Evolutionary conservation across 2,888 invertebrate species (phyloP), one percentile per base, ranked within the genome.

Genomic region (Drosophila ustulata): DNA sequence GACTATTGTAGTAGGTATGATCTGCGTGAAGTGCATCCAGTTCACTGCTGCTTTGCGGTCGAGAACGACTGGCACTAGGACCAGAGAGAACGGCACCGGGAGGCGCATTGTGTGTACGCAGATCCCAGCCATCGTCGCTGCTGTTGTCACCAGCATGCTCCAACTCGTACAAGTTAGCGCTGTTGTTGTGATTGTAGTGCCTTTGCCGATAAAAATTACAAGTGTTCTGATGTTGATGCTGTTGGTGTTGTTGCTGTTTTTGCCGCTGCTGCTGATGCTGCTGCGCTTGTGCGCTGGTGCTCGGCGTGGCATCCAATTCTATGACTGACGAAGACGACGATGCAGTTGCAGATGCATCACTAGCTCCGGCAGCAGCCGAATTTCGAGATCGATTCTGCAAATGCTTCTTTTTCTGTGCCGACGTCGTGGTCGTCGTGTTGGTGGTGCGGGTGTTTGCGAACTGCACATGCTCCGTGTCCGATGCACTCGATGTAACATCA

Each of bases 341-440:
- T 1, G 70, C 6, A 3, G 75, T 37, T 37, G 37, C 6, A 3
- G 75, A 39, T 5, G 55, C 69, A 32, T 70, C 71, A 25, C 47
- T 62, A 9, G 53, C 4, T 28, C 43, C 49, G 30, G 32, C n/a
- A 11, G 47, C 28, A 30, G 56, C 26, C 32, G 73, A 30, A 30
- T 30, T 63, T 6, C 68, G 43, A 53, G 34, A 52, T 11, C 62
- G 65, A 43, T 67, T 76, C 5, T 67, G 59, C 8, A 71, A 72
- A 59, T 88, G 85, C 26, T 87, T 89, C 37, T 86, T 75, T 41
- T 84, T 87, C 50, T 84, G 85, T 5, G 74, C 87, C 25, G 90
- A 90, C 7, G 90, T 90, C 1, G 91, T 90, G 30, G 91, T 91
- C 0, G 91, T 90, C 30, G 90, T 91, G 51, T 91, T 91, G 7